A percentile compares a stretch with the other conserved stretches of the same genome.
Conservation (phyloP, 2,797 vertebrate species). For the Galago senegalensis region DNA sequence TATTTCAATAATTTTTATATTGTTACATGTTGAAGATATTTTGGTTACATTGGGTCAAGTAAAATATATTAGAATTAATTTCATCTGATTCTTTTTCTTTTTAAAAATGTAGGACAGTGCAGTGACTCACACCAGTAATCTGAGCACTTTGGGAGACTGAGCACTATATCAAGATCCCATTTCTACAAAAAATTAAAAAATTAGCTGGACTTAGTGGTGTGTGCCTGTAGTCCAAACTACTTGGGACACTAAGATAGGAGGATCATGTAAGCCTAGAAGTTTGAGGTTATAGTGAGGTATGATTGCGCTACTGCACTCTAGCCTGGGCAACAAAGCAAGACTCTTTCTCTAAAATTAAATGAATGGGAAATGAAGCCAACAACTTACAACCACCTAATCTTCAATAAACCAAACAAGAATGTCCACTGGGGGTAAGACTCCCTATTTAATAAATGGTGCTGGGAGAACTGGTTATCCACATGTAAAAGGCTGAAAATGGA, state of each 20-base stretch:
- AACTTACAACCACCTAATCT: too few relatives aligned
- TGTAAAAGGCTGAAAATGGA: too few relatives aligned
- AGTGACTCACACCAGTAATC: neutral
- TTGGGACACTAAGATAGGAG: neutral
- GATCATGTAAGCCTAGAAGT: neutral
- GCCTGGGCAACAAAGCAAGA: neutral
- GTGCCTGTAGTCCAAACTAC: neutral
- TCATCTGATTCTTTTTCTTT: neutral
- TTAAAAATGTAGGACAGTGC: neutral
- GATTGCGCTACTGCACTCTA: neutral
- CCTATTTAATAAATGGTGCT: too few relatives aligned
- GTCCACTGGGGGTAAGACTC: too few relatives aligned
- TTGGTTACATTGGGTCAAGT: constrained; percentile 22
- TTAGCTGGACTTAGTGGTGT: neutral
- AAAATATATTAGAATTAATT: constrained; percentile 29
- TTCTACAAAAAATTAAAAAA: neutral
- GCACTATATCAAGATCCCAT: neutral
- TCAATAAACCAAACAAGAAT: too few relatives aligned
- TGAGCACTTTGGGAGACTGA: neutral
- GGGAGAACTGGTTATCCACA: too few relatives aligned
- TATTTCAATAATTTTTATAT: neutral
- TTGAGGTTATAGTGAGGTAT: neutral
- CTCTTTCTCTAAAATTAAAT: neutral
- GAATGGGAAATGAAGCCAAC: too few relatives aligned
- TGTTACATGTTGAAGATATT: constrained; percentile 23